Conservation (phyloP, 2,888 invertebrate genomes). For the Plagodis pulveraria region DNA sequence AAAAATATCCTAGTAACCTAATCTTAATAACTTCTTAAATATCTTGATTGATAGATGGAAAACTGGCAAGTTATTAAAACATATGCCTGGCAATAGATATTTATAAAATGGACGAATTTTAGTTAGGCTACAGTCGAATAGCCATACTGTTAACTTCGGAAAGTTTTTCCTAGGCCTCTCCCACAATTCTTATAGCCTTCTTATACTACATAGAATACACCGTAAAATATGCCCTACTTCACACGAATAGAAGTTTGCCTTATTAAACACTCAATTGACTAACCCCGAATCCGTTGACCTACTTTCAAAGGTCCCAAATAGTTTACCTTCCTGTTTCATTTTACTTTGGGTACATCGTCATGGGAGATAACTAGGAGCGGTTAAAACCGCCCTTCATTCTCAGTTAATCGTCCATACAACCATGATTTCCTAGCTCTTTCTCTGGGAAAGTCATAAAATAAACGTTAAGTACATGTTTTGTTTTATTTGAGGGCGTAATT, state of each 20-base stretch:
- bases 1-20: too few species aligned
- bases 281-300: conserved; percentile 31
- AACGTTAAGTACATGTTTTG: conserved; percentile 14
- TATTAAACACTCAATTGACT: conserved; percentile 27
- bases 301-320: conserved; percentile 31
- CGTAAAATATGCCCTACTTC: too few species aligned
- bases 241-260: conserved; percentile 3
- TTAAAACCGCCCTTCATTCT: conserved; percentile 12
- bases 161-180: too few species aligned
- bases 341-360: conserved; percentile 13
- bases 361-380: conserved; percentile 16
- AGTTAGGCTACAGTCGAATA: too few species aligned
- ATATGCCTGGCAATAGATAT: too few species aligned
- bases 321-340: conserved; percentile 15
- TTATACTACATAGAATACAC: too few species aligned
- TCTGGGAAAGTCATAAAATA: conserved; percentile 13
- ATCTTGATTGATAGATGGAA: too few species aligned
- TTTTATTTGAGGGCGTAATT: conserved; percentile 17
- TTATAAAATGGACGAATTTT: too few species aligned
- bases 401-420: conserved; percentile 11
- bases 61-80: too few species aligned
- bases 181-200: too few species aligned
- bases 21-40: too few species aligned
- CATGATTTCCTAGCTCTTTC: conserved; percentile 9
- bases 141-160: too few species aligned